Conservation (phyloP, 2,888 invertebrate genomes). For the Volucella inanis region DNA sequence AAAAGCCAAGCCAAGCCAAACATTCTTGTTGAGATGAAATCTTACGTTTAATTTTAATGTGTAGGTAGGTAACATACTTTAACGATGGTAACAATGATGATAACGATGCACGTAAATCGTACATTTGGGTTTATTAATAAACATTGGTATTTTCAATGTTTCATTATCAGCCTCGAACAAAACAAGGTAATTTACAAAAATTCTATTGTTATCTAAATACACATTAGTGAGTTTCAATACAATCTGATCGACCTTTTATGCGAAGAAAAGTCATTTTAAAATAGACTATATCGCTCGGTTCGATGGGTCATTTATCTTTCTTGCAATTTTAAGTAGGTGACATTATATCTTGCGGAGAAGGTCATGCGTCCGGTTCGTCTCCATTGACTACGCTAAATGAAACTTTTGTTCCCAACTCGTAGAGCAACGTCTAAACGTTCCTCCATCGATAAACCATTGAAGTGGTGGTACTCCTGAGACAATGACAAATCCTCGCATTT, state of each 20-base stretch:
- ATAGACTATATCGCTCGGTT: conserved; percentile 61
- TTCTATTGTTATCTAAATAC: too few relatives aligned
- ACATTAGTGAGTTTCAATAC: too few relatives aligned
- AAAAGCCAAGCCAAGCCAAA: too few relatives aligned
- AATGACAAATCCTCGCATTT: conserved; percentile 74
- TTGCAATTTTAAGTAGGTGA: conserved; percentile 66
- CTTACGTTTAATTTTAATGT: too few relatives aligned
- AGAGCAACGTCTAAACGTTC: conserved; percentile 55
- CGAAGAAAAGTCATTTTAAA: conserved; percentile 49
- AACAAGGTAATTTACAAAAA: too few relatives aligned
- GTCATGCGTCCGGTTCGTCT: conserved; percentile 63
- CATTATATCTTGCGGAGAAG: conserved; percentile 68
- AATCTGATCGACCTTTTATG: conserved; percentile 20
- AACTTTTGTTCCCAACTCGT: conserved; percentile 13
- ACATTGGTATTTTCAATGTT: too few relatives aligned
- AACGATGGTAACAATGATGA: too few relatives aligned
- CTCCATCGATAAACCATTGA: conserved; percentile 71
- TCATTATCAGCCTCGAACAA: too few relatives aligned
- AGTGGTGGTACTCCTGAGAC: conserved; percentile 68
- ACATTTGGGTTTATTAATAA: too few relatives aligned
- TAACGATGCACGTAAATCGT: too few relatives aligned
- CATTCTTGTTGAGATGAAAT: too few relatives aligned
- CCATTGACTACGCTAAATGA: conserved; percentile 52
- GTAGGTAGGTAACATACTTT: too few relatives aligned
- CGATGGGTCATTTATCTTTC: conserved; percentile 63